Conservation (phyloP, 2,888 invertebrate species). For the Perdita meconis region DNA sequence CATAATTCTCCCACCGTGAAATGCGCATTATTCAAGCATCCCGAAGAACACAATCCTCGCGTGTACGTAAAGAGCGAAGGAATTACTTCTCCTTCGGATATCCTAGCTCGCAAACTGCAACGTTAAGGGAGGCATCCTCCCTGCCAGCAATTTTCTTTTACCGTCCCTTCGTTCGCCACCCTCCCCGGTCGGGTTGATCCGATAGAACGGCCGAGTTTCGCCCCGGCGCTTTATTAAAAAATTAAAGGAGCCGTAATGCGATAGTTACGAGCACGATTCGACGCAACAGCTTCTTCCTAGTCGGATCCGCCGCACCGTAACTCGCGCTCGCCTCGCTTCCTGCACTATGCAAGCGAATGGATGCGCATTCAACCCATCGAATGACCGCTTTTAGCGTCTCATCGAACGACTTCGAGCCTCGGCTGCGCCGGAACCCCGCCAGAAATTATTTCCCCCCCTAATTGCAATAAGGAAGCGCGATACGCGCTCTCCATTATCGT, state of each 20-base stretch:
- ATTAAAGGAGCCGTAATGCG: constrained; percentile 46
- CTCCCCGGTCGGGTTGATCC: neutral
- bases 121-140: constrained; percentile 37
- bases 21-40: constrained; percentile 3
- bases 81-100: constrained; percentile 28
- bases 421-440: constrained; percentile 32
- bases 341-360: constrained; percentile 11
- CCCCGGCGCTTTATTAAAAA: constrained; percentile 49
- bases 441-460: constrained; percentile 58
- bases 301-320: constrained; percentile 24
- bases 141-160: constrained; percentile 40
- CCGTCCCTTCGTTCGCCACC: constrained; percentile 1
- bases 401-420: constrained; percentile 31
- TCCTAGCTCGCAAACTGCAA: constrained; percentile 27
- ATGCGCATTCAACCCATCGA: constrained; percentile 32
- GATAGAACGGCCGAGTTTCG: constrained; percentile 27
- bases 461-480: constrained; percentile 62
- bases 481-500: constrained; percentile 53
- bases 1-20: constrained; percentile 20
- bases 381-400: constrained; percentile 43
- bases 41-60: constrained; percentile 32
- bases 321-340: constrained; percentile 13
- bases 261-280: constrained; percentile 45
- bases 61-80: constrained; percentile 25
- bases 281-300: constrained; percentile 25